Conservation (phyloP, 2,888 invertebrate species). For the Mythimna loreyi region DNA sequence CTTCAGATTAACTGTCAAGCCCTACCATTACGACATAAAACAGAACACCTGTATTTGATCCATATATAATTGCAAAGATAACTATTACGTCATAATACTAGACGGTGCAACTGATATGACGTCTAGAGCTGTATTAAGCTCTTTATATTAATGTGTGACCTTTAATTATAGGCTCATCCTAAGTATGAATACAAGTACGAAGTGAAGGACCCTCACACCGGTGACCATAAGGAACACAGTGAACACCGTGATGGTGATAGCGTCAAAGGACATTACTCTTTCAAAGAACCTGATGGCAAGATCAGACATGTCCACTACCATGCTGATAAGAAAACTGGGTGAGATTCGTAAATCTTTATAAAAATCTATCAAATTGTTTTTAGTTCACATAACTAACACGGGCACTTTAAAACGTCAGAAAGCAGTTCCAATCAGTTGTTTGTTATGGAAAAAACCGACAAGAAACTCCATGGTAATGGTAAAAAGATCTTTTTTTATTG, state of each 20-base stretch:
- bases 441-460: too few relatives aligned
- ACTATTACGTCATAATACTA: too few relatives aligned
- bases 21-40: neutral
- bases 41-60: too few relatives aligned
- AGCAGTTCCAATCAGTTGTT: too few relatives aligned
- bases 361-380: too few relatives aligned
- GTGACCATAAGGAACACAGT: slow-evolving; percentile 84
- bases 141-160: neutral
- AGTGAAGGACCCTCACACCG: slow-evolving; percentile 86
- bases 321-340: slow-evolving; percentile 60
- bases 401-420: too few relatives aligned
- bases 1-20: neutral
- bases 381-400: too few relatives aligned
- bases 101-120: too few relatives aligned
- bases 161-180: slow-evolving; percentile 66
- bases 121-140: neutral
- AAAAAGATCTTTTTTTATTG: too few relatives aligned
- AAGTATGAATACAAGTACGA: slow-evolving; percentile 83
- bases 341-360: slow-evolving; percentile 32
- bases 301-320: slow-evolving; percentile 65
- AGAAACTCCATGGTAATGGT: too few relatives aligned
- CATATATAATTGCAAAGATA: too few relatives aligned
- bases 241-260: slow-evolving; percentile 75
- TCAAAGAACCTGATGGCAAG: slow-evolving; percentile 62
- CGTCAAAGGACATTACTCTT: slow-evolving; percentile 59